Evolutionary conservation across 2,113 vertebrate species (phyloP).

Genomic region (Sciurus niger): DNA sequence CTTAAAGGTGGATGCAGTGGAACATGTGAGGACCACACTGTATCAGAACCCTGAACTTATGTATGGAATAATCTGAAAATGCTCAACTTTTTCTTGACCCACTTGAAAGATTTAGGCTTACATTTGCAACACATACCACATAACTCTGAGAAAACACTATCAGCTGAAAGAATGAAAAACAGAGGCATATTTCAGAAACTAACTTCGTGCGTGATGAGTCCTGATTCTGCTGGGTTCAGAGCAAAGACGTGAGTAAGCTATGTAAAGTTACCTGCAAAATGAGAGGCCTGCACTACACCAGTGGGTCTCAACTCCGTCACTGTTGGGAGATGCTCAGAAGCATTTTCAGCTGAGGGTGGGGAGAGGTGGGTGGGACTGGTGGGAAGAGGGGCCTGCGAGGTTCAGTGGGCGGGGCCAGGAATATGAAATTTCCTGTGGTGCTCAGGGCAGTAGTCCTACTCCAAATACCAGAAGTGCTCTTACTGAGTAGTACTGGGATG

Average conservation of each 20-base stretch:
- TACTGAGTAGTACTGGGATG: background rate
- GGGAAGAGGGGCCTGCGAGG: background rate
- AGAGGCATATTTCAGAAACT: conserved; percentile 28
- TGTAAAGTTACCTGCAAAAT: background rate
- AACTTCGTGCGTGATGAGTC: background rate
- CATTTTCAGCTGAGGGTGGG: background rate
- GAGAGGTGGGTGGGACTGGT: background rate
- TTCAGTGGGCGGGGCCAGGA: background rate
- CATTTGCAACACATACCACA: background rate
- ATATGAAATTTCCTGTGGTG: background rate
- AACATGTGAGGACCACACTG: background rate
- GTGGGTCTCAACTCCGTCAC: background rate
- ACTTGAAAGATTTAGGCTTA: conserved; percentile 32
- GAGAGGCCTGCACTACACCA: background rate
- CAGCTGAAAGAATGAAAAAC: conserved; percentile 31
- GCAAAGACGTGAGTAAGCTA: background rate
- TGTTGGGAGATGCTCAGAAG: background rate
- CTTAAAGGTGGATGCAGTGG: background rate
- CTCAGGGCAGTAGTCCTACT: background rate
- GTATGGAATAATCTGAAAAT: background rate
- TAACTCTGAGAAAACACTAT: conserved; percentile 18
- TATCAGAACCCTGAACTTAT: background rate
- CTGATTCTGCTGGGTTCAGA: conserved; percentile 43
- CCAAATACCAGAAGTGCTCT: background rate
- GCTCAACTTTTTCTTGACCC: background rate